Evolutionary conservation across 2,113 vertebrate genomes (phyloP), one percentile per base, ranked within the genome.

Genomic region (Tapirus terrestris): DNA sequence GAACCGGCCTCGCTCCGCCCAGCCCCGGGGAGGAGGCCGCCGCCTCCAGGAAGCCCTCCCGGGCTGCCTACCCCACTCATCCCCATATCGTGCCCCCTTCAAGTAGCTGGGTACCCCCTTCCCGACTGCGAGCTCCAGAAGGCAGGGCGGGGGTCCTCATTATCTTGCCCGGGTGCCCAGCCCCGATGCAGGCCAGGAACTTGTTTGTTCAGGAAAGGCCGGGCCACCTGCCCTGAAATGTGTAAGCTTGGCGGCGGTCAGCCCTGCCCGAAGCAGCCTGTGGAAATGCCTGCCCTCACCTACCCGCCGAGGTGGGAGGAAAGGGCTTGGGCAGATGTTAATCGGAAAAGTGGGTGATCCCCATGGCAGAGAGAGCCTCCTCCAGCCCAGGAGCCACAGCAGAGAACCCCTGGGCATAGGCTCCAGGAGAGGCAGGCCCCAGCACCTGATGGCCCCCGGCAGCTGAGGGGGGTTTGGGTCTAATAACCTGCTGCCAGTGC

Each of bases 81-180:
- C 23, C 23, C 48, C 6, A 0, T 2, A 29, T 16, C 0, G 1
- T 18, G 39, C 25, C 16, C 60, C 5, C 5, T 43, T 68, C 63
- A 21, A 18, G 0, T 4, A 36, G 39, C 18, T 14, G 12, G 14
- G 61, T 53, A 39, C 63, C 43, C 12, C 29, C 48, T 45, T 56
- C 67, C 68, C 29, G 14, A 17, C 67, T 39, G 56, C 33, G 53
- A 53, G 58, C 63, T 43, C 51, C 43, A 3, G 8, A 77, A 29
- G 65, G 36, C 25, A n/a, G 29, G 45, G 45, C 39, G 3, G 0
- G 58, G 43, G 18, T 83, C 72, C 76, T 72, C 45, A 25, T 43
- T 16, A 25, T 27, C 9, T 39, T 20, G 29, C 36, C 58, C 75
- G 45, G 0, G 0, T 1, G 2, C 17, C 39, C 39, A 13, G 27